These are phyloP conservation scores for Drosophila tristis DNA, from an alignment of 1,140 invertebrate genomes.

Conservation along the genomic window DNA sequence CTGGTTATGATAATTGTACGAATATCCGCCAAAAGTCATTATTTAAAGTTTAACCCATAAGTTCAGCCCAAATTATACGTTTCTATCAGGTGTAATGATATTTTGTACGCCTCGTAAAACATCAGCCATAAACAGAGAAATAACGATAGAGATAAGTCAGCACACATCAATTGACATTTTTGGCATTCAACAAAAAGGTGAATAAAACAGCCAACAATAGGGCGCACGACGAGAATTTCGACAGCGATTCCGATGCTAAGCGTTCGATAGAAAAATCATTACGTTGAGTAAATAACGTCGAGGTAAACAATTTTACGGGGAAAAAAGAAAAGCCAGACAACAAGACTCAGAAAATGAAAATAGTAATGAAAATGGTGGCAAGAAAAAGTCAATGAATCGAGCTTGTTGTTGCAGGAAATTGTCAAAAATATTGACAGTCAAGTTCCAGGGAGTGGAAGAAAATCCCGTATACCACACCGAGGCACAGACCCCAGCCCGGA, in stretches of 20 bases:
- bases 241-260: constrained; percentile 40
- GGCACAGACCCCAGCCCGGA: constrained; percentile 4
- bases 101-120: constrained; percentile 69
- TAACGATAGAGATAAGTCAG: constrained; percentile 7
- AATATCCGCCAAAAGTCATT: constrained; percentile 18
- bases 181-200: constrained; percentile 48
- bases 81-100: constrained; percentile 61
- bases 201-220: constrained; percentile 25
- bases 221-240: constrained; percentile 1
- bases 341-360: constrained; percentile 58
- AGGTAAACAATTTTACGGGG: constrained; percentile 58
- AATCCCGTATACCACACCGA: neutral
- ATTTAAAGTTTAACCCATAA: constrained; percentile 36
- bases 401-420: constrained; percentile 50
- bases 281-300: constrained; percentile 54
- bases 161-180: constrained; percentile 52
- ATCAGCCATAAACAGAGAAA: constrained; percentile 48
- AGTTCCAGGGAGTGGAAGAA: constrained; percentile 17
- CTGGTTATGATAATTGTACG: neutral
- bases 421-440: constrained; percentile 56
- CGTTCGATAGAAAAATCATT: constrained; percentile 63
- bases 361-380: constrained; percentile 71
- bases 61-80: constrained; percentile 28
- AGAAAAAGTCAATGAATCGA: constrained; percentile 64
- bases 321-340: constrained; percentile 17